Evolutionary conservation across 1,140 invertebrate genomes (phyloP).

Genomic region (Drosophila mojavensis): DNA sequence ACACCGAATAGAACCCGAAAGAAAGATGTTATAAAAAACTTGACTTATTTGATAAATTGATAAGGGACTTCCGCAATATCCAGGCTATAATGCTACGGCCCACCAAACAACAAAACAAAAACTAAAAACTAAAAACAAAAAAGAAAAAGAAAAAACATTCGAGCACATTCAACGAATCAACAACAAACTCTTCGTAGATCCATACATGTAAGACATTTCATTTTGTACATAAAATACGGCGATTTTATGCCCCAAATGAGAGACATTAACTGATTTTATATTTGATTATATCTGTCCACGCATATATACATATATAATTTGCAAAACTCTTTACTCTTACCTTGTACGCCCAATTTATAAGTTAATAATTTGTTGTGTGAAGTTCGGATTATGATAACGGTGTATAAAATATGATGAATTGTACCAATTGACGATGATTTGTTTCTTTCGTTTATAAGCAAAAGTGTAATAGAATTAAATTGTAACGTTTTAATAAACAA

Average conservation of each 20-base stretch:
- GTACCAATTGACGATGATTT: slow-evolving; percentile 82
- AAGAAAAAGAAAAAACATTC: slow-evolving; percentile 47
- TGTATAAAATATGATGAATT: slow-evolving; percentile 81
- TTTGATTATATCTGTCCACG: slow-evolving; percentile 53
- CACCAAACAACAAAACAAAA: slow-evolving; percentile 21
- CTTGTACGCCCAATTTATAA: slow-evolving; percentile 60
- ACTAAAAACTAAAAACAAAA: slow-evolving; percentile 15
- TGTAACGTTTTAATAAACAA: slow-evolving; percentile 81
- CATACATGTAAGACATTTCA: slow-evolving; percentile 63
- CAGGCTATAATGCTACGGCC: slow-evolving; percentile 49
- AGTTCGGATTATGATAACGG: slow-evolving; percentile 67
- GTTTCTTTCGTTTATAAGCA: slow-evolving; percentile 82
- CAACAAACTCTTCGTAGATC: slow-evolving; percentile 63
- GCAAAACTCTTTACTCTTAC: slow-evolving; percentile 45
- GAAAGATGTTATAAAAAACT: slow-evolving; percentile 43
- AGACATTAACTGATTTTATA: slow-evolving; percentile 79
- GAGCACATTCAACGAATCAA: slow-evolving; percentile 60
- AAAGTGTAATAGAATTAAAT: slow-evolving; percentile 82
- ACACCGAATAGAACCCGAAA: slow-evolving; percentile 13
- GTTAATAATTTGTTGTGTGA: slow-evolving; percentile 74
- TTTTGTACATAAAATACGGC: slow-evolving; percentile 74
- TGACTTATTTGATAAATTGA: slow-evolving; percentile 61
- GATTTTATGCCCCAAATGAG: slow-evolving; percentile 58
- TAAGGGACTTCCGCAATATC: slow-evolving; percentile 75
- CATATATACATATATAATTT: slow-evolving; percentile 48